Evolutionary conservation across 2,797 vertebrate genomes (phyloP).

Genomic region (Clarias laeviceps): DNA sequence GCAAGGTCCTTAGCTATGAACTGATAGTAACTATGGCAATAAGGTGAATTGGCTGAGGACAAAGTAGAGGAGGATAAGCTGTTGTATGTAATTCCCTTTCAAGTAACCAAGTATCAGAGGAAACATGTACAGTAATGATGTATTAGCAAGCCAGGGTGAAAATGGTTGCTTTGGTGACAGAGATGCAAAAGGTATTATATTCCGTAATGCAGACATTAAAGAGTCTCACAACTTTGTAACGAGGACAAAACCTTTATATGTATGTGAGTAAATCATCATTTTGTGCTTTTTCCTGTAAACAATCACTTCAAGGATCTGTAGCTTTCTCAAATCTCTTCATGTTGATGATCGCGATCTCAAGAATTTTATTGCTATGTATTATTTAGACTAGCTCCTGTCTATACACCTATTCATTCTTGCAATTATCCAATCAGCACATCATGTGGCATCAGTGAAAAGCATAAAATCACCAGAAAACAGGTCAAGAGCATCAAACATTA

Average conservation of each 20-base stretch:
- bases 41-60: slow-evolving; percentile 14
- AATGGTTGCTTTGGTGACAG: background rate
- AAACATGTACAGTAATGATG: slow-evolving; percentile 33
- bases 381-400: background rate
- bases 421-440: background rate
- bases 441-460: background rate
- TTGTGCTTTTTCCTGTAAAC: background rate
- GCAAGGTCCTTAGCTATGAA: slow-evolving; percentile 1
- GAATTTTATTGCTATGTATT: background rate
- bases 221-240: background rate
- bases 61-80: background rate
- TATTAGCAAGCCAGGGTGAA: slow-evolving; percentile 16
- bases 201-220: background rate
- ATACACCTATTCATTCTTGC: background rate
- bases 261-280: background rate
- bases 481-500: background rate
- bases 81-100: slow-evolving; percentile 26
- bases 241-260: background rate
- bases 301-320: background rate
- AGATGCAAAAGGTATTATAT: background rate
- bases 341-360: background rate
- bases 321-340: background rate
- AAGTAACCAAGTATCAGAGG: slow-evolving; percentile 40
- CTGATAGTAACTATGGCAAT: slow-evolving; percentile 49
- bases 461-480: background rate